Evolutionary conservation across 2,113 vertebrate genomes (phyloP), one percentile per base, ranked within the genome.

Genomic region (Aspidoscelis tigris): DNA sequence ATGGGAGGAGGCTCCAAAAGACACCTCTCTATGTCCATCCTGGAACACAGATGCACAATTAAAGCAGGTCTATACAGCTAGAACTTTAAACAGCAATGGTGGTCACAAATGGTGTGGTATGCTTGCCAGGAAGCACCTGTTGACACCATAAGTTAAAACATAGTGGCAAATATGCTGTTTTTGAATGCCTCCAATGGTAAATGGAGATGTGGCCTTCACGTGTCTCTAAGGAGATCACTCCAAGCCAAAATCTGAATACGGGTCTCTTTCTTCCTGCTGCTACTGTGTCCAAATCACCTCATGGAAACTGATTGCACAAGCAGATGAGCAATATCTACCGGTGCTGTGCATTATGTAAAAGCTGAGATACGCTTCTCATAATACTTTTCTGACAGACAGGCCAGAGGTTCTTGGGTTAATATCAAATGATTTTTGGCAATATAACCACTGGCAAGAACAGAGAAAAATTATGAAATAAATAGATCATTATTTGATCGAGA

Each of bases 261-360:
- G 47, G 47, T 50, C n/a, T 61, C 24, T 69, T 69, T 43, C 16
- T 78, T 72, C 26, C 84, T 47, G 26, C 4, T 75, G 33, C 58
- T 74, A 82, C 50, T 84, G 78, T 18, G n/a, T 84, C 66, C n/a
- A 26, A 85, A 66, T 20, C 87, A 6, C 72, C 10, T 53, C 70
- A 80, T 50, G 70, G 44, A 84, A 11, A 43, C 8, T 5, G 39
- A 85, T 86, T 16, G 50, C 11, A 33, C 2, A n/a, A 8, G 83
- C 78, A 74, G 33, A 81, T 33, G 68, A 84, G 70, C 39, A 26
- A 50, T 10, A 47, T 24, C 70, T 21, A 76, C n/a, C 8, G 41
- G 43, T 55, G 76, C 11, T 79, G 86, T 0, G 0, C 0, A 69
- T 10, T 0, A 0, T 3, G 1, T 5, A 3, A 7, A 75, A 86